A percentile compares a stretch with the other conserved stretches of the same genome.
These are phyloP conservation scores for Lordiphosa collinella DNA, from an alignment of 1,140 invertebrate genomes.

Conservation along the genomic window DNA sequence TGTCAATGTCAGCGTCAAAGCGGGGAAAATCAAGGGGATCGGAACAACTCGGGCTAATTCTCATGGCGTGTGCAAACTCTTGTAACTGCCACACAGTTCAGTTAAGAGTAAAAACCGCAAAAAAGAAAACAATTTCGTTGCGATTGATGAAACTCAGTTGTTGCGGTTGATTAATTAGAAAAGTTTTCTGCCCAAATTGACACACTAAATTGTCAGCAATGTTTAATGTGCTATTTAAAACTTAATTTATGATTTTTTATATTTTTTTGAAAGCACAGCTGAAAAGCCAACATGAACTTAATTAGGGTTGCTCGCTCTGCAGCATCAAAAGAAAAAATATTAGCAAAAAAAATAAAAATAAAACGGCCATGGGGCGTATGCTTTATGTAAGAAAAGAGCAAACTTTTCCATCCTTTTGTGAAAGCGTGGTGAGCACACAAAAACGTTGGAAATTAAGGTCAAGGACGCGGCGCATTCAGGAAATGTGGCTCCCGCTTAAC, in stretches of 20 bases:
- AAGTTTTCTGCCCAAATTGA: slow-evolving; percentile 14
- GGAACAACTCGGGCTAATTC: slow-evolving; percentile 28
- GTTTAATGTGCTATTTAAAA: background rate
- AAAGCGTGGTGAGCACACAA: background rate
- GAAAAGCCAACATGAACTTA: slow-evolving; percentile 33
- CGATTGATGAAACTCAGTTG: slow-evolving; percentile 29
- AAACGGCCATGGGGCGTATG: slow-evolving; percentile 30
- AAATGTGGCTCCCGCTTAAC: slow-evolving; percentile 20
- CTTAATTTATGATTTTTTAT: background rate
- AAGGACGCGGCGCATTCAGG: slow-evolving; percentile 37
- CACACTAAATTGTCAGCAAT: background rate
- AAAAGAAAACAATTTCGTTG: slow-evolving; percentile 32
- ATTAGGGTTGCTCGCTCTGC: slow-evolving; percentile 24
- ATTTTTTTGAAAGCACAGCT: background rate
- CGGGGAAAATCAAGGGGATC: slow-evolving; percentile 9
- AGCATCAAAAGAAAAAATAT: slow-evolving; percentile 40
- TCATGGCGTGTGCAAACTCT: slow-evolving; percentile 24
- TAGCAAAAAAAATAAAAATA: slow-evolving; percentile 27
- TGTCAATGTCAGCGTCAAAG: slow-evolving; percentile 29
- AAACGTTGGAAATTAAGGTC: slow-evolving; percentile 20
- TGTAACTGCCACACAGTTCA: slow-evolving; percentile 47
- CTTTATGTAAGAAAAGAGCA: slow-evolving; percentile 28
- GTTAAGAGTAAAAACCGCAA: slow-evolving; percentile 48
- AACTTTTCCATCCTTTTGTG: slow-evolving; percentile 14
- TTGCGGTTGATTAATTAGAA: slow-evolving; percentile 32